Conservation (phyloP, 1,140 invertebrate genomes). For the Littorina saxatilis region DNA sequence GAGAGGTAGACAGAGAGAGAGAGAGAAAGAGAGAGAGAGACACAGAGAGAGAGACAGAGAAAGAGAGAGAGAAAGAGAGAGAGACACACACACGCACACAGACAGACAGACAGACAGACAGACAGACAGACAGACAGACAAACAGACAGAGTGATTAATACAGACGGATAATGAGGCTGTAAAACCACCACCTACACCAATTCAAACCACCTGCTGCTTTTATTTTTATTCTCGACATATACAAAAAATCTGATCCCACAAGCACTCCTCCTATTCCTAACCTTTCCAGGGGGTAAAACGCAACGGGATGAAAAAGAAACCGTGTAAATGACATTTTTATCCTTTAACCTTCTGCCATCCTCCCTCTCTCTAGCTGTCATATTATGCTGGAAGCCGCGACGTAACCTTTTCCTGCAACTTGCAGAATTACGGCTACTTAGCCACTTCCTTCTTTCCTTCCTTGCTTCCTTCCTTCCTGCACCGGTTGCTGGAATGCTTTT, state of each 20-base stretch:
- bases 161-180: neutral
- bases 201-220: neutral
- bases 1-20: neutral
- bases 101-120: neutral
- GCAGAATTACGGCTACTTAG: too few relatives aligned
- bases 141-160: neutral
- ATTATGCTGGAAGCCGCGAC: too few relatives aligned
- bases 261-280: neutral
- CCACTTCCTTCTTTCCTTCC: too few relatives aligned
- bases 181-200: neutral
- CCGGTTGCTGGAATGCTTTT: too few relatives aligned
- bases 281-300: too few relatives aligned
- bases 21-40: conserved; percentile 19
- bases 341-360: too few relatives aligned
- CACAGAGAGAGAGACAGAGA: neutral
- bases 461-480: too few relatives aligned
- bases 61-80: conserved; percentile 3
- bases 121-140: conserved; percentile 11
- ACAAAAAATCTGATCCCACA: neutral
- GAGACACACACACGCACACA: neutral
- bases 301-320: too few relatives aligned
- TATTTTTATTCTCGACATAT: too few relatives aligned
- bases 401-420: too few relatives aligned
- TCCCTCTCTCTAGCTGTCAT: too few relatives aligned
- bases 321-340: too few relatives aligned